Evolutionary conservation across 1,140 invertebrate genomes (phyloP), one percentile per base, ranked within the genome.

Genomic region (Schlechtendalia chinensis): DNA sequence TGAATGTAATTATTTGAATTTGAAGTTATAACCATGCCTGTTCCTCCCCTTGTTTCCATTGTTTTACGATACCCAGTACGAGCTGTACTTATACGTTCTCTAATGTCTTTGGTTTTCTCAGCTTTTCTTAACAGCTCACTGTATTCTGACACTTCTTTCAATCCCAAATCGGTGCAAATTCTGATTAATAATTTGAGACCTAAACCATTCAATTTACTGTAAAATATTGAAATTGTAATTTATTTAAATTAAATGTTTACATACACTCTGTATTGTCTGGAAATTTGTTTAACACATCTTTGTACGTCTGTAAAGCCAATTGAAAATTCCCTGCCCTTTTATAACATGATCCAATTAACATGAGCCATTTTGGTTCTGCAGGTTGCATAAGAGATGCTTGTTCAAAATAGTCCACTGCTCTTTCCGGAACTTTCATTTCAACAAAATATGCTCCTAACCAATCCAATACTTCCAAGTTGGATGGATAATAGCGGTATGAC

Each of bases 371-470:
- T 0, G 93, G 91, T 84, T 96, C 90, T 83, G 90, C 90, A 1
- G 95, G 95, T 86, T 96, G 92, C 83, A 96, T 90, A n/a, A 95
- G 87, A 10, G 94, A 90, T 0, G 96, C 95, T 85, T 91, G 91
- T 86, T 96, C 92, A 85, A 97, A 97, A 86, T 94, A 97, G 29
- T 88, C 88, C 58, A 97, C 89, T 6, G 96, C 95, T 87, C 96
- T 96, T 85, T 98, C 96, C 58, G 93, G 71, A 84, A 93, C 90
- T 87, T 96, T 93, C 84, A 95, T 90, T 84, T 96, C 93, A 80
- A 97, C 92, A 84, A 95, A 96, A 85, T 97, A 96, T 0, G 93
- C 93, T 61, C 93, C 94, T 39, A 98, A 88, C 91, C 96, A 98
- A 85, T 96, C 93, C 81, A 98, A 93, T 0, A 95, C 94, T 80